These are phyloP conservation scores for Ammodytes marinus DNA, from an alignment of 2,113 vertebrate species.

Conservation along the genomic window DNA sequence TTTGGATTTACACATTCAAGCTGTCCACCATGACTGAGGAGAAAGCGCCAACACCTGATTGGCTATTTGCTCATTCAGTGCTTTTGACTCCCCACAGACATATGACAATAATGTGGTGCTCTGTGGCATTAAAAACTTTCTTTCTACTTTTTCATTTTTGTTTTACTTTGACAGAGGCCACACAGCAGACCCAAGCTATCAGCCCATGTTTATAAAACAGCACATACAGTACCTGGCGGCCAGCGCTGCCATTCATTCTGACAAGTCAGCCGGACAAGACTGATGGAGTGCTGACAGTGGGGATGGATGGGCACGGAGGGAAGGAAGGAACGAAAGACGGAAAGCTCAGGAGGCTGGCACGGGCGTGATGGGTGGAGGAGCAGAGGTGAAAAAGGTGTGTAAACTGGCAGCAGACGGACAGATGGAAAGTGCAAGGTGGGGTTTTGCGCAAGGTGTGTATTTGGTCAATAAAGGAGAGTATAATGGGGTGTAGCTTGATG, in stretches of 20 bases:
- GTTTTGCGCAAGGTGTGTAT: conserved; percentile 53
- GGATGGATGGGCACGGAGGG: conserved; percentile 64
- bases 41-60: not conserved
- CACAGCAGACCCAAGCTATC: conserved; percentile 47
- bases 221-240: conserved; percentile 57
- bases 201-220: conserved; percentile 66
- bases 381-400: conserved; percentile 58
- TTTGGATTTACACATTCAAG: not conserved
- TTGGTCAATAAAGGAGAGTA: conserved; percentile 58
- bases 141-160: conserved; percentile 3
- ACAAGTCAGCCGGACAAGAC: conserved; percentile 61
- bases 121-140: not conserved
- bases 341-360: conserved; percentile 59
- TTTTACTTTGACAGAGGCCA: conserved; percentile 38
- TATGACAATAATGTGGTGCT: conserved; percentile 19
- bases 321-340: conserved; percentile 67
- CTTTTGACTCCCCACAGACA: not conserved
- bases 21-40: not conserved
- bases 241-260: conserved; percentile 59
- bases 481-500: conserved; percentile 80
- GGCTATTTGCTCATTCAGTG: not conserved
- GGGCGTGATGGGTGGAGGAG: conserved; percentile 39
- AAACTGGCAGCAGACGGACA: conserved; percentile 58
- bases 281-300: conserved; percentile 75
- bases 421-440: conserved; percentile 66